Evolutionary conservation across 2,113 vertebrate species (phyloP).

Genomic region (Sterna hirundo): DNA sequence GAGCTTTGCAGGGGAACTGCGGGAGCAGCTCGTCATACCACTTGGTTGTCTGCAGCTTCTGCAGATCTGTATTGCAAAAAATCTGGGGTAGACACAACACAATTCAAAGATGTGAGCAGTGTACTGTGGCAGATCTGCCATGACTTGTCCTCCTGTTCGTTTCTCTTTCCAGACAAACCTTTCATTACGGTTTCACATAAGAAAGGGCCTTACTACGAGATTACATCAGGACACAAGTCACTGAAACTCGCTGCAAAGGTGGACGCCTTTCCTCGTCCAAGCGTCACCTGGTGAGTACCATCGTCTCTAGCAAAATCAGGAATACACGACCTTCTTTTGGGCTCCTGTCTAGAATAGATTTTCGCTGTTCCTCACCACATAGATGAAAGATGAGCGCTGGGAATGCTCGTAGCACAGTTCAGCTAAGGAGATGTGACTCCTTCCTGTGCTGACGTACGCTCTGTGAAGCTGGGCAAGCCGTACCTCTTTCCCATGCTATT

Average conservation of each 20-base stretch:
- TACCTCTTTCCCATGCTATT: not conserved
- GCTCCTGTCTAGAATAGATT: not conserved
- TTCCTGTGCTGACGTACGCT: not conserved
- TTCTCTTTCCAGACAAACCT: constrained; percentile 79
- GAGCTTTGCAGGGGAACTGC: not conserved
- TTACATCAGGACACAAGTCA: constrained; percentile 65
- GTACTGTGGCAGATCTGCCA: not conserved
- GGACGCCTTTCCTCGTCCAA: constrained; percentile 77
- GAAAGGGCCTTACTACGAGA: constrained; percentile 10
- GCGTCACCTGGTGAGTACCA: constrained; percentile 77
- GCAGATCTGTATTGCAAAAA: not conserved
- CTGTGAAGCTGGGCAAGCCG: not conserved
- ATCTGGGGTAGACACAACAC: not conserved
- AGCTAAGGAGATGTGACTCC: not conserved
- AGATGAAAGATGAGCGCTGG: not conserved
- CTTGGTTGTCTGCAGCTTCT: not conserved
- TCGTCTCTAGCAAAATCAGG: not conserved
- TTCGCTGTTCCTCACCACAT: not conserved
- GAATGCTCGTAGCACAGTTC: not conserved
- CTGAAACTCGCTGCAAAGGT: constrained; percentile 80
- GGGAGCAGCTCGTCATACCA: not conserved
- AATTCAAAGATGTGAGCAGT: not conserved
- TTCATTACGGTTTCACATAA: constrained; percentile 75
- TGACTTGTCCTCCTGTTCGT: not conserved
- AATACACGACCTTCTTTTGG: rapidly evolving